These are phyloP conservation scores for Diabrotica virgifera DNA, from an alignment of 1,140 invertebrate species.

Conservation along the genomic window DNA sequence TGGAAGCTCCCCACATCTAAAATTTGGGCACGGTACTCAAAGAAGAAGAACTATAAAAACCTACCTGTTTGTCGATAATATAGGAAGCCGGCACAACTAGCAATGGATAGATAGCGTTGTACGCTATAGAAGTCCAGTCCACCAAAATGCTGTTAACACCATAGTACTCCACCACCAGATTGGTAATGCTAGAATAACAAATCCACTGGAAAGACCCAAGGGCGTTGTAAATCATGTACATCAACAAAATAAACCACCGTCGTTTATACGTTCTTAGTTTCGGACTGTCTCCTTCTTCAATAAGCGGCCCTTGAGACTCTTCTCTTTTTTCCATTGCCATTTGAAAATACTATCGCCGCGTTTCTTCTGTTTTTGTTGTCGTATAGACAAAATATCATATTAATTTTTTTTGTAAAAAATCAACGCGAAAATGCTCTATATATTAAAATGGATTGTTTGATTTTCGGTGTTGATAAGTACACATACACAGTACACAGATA, in stretches of 20 bases:
- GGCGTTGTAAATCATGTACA: slow-evolving; percentile 24
- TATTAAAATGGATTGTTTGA: too few species aligned
- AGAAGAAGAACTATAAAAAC: slow-evolving; percentile 4
- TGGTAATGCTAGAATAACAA: slow-evolving; percentile 55
- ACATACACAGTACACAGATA: too few species aligned
- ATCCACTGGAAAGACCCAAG: slow-evolving; percentile 57
- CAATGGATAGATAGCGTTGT: slow-evolving; percentile 28
- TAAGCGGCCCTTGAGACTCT: background rate
- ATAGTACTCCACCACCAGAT: slow-evolving; percentile 54
- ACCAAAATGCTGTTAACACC: slow-evolving; percentile 54
- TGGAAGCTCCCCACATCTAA: too few species aligned
- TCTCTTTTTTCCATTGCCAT: background rate
- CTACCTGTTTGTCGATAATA: slow-evolving; percentile 33
- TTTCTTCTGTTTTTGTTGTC: too few species aligned
- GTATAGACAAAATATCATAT: too few species aligned
- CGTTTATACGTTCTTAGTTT: background rate
- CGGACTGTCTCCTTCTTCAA: background rate
- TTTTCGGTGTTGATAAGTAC: too few species aligned
- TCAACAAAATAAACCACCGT: background rate
- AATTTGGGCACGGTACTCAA: too few species aligned
- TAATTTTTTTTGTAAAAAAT: too few species aligned
- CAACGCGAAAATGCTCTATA: too few species aligned
- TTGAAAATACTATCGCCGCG: background rate
- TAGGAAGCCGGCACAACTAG: slow-evolving; percentile 33
- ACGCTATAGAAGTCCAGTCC: slow-evolving; percentile 56